Evolutionary conservation across 2,888 invertebrate species (phyloP).

Genomic region (Cancer borealis): DNA sequence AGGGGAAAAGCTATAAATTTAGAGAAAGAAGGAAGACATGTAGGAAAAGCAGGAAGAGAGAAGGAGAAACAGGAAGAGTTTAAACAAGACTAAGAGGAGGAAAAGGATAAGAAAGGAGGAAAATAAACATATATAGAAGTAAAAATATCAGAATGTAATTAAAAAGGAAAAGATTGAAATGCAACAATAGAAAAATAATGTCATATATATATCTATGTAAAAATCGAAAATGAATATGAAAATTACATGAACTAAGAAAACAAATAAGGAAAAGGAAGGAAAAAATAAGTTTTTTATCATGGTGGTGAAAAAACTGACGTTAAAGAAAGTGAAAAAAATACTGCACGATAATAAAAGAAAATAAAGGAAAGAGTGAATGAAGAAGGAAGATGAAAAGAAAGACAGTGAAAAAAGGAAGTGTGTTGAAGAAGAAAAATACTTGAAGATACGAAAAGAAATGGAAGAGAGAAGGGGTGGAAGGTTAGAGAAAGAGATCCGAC

Average conservation of each 20-base stretch:
- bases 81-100: constrained; percentile 22
- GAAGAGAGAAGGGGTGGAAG: neutral
- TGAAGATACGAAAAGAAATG: neutral
- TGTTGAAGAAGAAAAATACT: neutral
- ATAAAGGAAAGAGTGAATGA: neutral
- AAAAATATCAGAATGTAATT: neutral
- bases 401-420: neutral
- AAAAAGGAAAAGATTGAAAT: neutral
- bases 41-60: constrained; percentile 24
- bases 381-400: neutral
- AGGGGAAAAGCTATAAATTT: constrained; percentile 14
- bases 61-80: constrained; percentile 30
- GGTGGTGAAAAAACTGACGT: too few relatives aligned
- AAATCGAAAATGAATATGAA: too few relatives aligned
- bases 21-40: neutral
- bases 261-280: neutral
- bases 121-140: neutral
- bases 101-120: constrained; percentile 16
- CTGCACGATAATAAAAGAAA: neutral
- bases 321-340: neutral
- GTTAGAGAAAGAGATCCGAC: too few relatives aligned
- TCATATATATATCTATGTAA: too few relatives aligned
- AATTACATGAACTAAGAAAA: neutral
- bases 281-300: neutral
- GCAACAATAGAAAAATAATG: neutral